phyloP scores from a whole-genome alignment of 2,888 invertebrate genomes.

The Lysandra bellargus region DNA sequence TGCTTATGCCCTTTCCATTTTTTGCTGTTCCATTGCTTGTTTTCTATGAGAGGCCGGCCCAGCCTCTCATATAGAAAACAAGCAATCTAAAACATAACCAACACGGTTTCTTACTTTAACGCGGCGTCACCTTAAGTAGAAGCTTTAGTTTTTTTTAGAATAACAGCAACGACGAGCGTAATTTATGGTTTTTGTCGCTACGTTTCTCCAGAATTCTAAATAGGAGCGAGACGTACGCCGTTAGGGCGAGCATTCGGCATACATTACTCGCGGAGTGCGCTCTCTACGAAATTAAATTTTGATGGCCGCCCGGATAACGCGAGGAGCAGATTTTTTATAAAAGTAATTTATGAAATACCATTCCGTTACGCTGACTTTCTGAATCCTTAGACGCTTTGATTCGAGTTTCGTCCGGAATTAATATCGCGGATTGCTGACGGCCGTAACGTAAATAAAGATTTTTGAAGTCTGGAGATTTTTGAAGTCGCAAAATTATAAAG shows the following conservation, averaged over 20 bases:
- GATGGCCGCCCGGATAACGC: constrained; percentile 63
- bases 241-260: constrained; percentile 51
- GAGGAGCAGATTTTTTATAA: constrained; percentile 57
- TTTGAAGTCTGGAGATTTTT: not conserved
- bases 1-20: no score
- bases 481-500: not conserved
- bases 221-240: constrained; percentile 46
- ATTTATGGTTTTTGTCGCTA: constrained; percentile 37
- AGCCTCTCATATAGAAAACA: no score
- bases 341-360: constrained; percentile 53
- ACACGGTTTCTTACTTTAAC: no score
- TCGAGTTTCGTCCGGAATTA: constrained; percentile 33
- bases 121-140: no score
- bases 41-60: no score
- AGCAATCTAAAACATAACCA: no score
- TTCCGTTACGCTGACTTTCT: constrained; percentile 40
- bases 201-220: constrained; percentile 40
- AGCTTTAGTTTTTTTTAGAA: constrained; percentile 19
- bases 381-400: constrained; percentile 36
- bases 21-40: no score
- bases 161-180: constrained; percentile 29
- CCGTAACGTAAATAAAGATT: constrained; percentile 25
- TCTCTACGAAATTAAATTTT: constrained; percentile 75
- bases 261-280: constrained; percentile 68
- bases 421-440: constrained; percentile 26